These are phyloP conservation scores for Recurvirostra avosetta DNA, from an alignment of 2,113 vertebrate genomes.

Conservation along the genomic window DNA sequence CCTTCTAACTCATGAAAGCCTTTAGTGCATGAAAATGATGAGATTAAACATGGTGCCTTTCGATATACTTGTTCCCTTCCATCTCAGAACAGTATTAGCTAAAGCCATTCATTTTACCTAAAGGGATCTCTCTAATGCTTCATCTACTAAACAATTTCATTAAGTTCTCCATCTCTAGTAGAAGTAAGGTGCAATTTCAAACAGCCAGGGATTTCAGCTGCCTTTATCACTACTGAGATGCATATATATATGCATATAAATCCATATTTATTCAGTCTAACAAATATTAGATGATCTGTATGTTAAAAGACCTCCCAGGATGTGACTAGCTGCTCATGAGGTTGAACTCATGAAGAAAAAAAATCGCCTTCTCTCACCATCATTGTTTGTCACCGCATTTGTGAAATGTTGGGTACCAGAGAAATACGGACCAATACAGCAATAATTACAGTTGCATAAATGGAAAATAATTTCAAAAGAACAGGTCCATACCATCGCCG, in stretches of 20 bases:
- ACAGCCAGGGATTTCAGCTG: not conserved
- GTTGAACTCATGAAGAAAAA: not conserved
- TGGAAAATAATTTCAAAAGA: not conserved
- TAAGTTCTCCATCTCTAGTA: not conserved
- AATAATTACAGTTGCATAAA: not conserved
- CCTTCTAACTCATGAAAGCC: constrained; percentile 15
- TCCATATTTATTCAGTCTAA: not conserved
- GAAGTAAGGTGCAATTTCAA: constrained; percentile 1
- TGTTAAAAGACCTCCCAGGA: not conserved
- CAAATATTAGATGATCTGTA: not conserved
- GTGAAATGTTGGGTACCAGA: not conserved
- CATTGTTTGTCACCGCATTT: not conserved
- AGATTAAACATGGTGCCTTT: constrained; percentile 22
- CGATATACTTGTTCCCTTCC: not conserved
- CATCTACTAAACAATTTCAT: constrained; percentile 13
- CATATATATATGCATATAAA: not conserved
- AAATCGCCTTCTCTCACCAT: not conserved
- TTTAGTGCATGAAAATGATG: not conserved
- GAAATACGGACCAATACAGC: not conserved
- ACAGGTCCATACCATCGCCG: rapidly evolving
- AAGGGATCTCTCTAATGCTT: not conserved
- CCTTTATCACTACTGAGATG: not conserved
- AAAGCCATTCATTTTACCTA: constrained; percentile 5
- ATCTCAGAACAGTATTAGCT: not conserved
- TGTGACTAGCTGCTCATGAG: not conserved